Conservation (phyloP, 35 echinoderm and acorn worm genomes). For the Anneissia japonica region DNA sequence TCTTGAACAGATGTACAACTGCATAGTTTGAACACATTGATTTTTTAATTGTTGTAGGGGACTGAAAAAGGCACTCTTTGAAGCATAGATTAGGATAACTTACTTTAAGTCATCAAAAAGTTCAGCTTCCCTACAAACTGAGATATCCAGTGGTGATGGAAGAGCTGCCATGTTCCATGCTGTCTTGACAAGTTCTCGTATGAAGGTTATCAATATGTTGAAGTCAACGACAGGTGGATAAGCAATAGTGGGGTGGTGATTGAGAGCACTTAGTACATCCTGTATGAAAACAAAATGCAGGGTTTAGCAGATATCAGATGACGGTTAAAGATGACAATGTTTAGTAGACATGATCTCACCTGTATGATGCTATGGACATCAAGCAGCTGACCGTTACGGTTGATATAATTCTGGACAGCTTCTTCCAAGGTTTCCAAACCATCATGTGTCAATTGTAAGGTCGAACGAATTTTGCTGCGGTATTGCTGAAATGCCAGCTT, state of each 20-base stretch:
- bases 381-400: conserved; percentile 90
- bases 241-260: conserved; percentile 76
- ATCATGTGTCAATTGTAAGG: conserved; percentile 62
- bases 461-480: conserved; percentile 64
- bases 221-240: conserved; percentile 96
- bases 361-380: conserved; percentile 96
- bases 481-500: conserved; percentile 85
- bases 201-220: conserved; percentile 79
- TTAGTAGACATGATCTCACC: conserved; percentile 33
- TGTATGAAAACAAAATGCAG: conserved; percentile 1
- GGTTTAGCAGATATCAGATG: neutral
- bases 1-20: no score
- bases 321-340: neutral
- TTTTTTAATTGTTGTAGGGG: no score
- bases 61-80: no score
- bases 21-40: no score
- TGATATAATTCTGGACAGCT: conserved; percentile 91
- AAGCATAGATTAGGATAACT: neutral
- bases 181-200: conserved; percentile 81
- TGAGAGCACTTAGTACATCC: conserved; percentile 85
- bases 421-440: conserved; percentile 78
- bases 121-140: conserved; percentile 53
- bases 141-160: conserved; percentile 67
- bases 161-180: conserved; percentile 89
- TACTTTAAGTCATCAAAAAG: conserved; percentile 87